Evolutionary conservation across 2,797 vertebrate species (phyloP).

Genomic region (Aulostomus chinensis): DNA sequence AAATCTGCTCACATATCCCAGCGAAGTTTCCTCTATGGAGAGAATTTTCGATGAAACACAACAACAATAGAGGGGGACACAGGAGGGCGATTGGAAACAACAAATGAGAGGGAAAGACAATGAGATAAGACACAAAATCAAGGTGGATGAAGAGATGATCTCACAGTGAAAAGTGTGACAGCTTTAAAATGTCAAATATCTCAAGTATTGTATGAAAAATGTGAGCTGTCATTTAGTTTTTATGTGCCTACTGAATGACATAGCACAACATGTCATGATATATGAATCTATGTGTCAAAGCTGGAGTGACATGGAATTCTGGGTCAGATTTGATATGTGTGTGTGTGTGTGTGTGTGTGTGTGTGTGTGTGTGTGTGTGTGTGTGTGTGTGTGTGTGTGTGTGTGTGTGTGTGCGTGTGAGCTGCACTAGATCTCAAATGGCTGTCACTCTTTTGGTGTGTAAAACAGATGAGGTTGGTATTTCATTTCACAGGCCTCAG

Average conservation of each 20-base stretch:
- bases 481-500: slow-evolving; percentile 70
- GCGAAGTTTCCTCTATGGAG: slow-evolving; percentile 97
- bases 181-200: slow-evolving; percentile 31
- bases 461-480: slow-evolving; percentile 61
- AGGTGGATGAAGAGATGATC: slow-evolving; percentile 60
- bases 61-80: slow-evolving; percentile 63
- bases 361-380: slow-evolving; percentile 42
- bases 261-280: too few species aligned
- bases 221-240: too few species aligned
- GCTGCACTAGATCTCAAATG: slow-evolving; percentile 49
- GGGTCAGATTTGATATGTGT: too few species aligned
- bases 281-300: too few species aligned
- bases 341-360: too few species aligned
- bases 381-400: slow-evolving; percentile 54
- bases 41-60: slow-evolving; percentile 76
- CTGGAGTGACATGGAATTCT: too few species aligned
- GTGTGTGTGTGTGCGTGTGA: slow-evolving; percentile 54
- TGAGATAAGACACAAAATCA: slow-evolving; percentile 72
- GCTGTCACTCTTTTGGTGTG: slow-evolving; percentile 73
- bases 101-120: slow-evolving; percentile 69
- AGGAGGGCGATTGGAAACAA: slow-evolving; percentile 73
- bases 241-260: too few species aligned
- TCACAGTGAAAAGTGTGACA: slow-evolving; percentile 68
- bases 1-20: slow-evolving; percentile 99
- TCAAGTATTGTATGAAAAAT: not conserved